Base-by-base conservation (phyloP, 1,140 invertebrate species). In the Bombus fervidus region DNA sequence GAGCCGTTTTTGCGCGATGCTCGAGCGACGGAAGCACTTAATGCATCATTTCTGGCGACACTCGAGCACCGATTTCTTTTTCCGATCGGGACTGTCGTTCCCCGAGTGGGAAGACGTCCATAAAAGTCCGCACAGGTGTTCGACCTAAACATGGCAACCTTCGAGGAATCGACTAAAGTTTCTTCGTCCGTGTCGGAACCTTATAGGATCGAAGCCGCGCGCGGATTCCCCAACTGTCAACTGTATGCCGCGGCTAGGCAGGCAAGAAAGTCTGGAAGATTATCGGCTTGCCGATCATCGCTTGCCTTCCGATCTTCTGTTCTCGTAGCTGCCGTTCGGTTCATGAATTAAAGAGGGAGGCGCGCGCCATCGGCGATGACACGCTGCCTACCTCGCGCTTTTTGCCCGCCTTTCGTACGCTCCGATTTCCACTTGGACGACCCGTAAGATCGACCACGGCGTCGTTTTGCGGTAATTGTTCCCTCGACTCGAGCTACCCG, bases 261-360 rank as follows among this genome's bases (percentile, higher is more conserved):
- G 84, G 72, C 88, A 90, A 90, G 88, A 90, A 90, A 87, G 34
- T 39, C 62, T 25, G 71, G 71, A 66, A 68, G 80, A 87, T 90
- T 77, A 87, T 74, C 81, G 68, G 74, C 34, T 77, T 64, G 78
- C 57, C 59, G 34, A 68, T 75, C 71, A 22, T 68, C 66, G 31
- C 25, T 72, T 37, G 34, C 25, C 25, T 22, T 10, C 25, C 68
- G 13, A 39, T 34, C 39, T 12, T 13, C 22, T 53, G 34, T 4
- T 1, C 6, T 15, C 6, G n/a, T 22, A 22, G 69, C 74, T 53
- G 39, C 18, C 34, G 66, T 31, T 59, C 31, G 77, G 47, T 90
- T 94, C 93, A 93, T 94, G 93, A 93, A 94, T 94, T 93, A 94
- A 93, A 93, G 92, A 93, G 92, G 74, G 90, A 93, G 92, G 86